Conservation (phyloP, 2,797 vertebrate genomes). For the Acanthornis magna region DNA sequence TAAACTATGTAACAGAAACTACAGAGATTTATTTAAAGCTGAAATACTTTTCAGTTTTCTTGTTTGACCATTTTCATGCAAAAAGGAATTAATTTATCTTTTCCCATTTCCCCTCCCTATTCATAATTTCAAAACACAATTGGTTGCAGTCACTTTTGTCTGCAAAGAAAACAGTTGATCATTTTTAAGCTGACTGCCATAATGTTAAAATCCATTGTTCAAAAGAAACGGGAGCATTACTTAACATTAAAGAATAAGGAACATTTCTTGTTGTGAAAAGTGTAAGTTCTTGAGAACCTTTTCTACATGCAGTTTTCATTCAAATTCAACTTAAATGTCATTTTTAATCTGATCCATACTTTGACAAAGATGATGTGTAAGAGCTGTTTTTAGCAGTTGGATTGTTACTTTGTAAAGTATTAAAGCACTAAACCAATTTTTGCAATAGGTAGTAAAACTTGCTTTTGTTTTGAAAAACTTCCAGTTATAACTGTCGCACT, state of each 20-base stretch:
- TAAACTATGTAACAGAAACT: not conserved
- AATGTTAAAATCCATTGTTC: slow-evolving; percentile 5
- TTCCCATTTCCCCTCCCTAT: not conserved
- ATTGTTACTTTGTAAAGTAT: slow-evolving; percentile 73
- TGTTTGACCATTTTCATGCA: not conserved
- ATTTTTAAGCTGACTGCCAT: not conserved
- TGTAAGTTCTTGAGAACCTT: slow-evolving; percentile 39
- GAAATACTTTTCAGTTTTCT: not conserved
- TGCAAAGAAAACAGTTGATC: not conserved
- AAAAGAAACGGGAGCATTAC: slow-evolving; percentile 15
- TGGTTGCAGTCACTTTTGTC: not conserved
- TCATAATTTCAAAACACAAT: not conserved
- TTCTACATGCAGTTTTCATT: slow-evolving; percentile 60
- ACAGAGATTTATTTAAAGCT: not conserved
- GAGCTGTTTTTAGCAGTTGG: slow-evolving; percentile 69
- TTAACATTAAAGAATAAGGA: not conserved
- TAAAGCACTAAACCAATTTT: slow-evolving; percentile 74
- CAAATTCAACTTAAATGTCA: slow-evolving; percentile 25
- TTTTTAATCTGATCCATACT: slow-evolving; percentile 62
- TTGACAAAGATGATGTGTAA: slow-evolving; percentile 63
- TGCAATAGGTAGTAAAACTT: slow-evolving; percentile 75
- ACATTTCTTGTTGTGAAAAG: slow-evolving; percentile 25
- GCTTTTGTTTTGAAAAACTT: slow-evolving; percentile 76
- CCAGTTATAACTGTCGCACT: slow-evolving; percentile 73
- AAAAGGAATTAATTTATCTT: not conserved